Conservation (phyloP, 2,888 invertebrate genomes). For the Priocnemis perturbator region DNA sequence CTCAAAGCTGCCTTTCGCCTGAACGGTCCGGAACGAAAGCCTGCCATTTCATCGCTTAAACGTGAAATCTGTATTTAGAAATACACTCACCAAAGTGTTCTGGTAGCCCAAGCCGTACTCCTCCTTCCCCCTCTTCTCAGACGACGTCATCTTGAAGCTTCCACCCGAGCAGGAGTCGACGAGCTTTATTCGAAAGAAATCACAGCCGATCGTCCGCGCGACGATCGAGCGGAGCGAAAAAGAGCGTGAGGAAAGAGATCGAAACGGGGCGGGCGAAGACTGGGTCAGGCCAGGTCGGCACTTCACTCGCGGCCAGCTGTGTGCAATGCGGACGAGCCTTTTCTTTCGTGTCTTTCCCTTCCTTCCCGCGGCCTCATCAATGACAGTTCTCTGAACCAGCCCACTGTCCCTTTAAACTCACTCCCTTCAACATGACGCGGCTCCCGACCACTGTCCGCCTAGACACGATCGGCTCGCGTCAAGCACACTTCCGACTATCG, state of each 20-base stretch:
- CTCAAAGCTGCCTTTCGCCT: too few relatives aligned
- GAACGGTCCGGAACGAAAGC: too few relatives aligned
- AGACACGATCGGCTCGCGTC: too few relatives aligned
- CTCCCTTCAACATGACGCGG: not conserved
- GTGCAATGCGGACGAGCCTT: conserved; percentile 4
- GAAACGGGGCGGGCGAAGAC: not conserved
- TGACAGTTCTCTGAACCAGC: conserved; percentile 18
- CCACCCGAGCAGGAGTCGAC: not conserved
- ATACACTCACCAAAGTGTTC: conserved; percentile 81
- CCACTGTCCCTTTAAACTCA: not conserved
- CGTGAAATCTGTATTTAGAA: not conserved
- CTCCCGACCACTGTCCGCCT: not conserved
- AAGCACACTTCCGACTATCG: too few relatives aligned
- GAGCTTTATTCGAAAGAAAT: not conserved
- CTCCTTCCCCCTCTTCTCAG: conserved; percentile 76
- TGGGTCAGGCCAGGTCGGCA: conserved; percentile 9
- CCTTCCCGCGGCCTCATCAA: conserved; percentile 27
- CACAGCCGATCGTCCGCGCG: not conserved
- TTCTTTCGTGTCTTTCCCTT: conserved; percentile 36
- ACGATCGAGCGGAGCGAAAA: not conserved
- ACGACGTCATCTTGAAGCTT: conserved; percentile 59
- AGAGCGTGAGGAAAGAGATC: too few relatives aligned
- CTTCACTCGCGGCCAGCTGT: conserved; percentile 16
- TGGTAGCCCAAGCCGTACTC: conserved; percentile 83
- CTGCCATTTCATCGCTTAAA: too few relatives aligned